These are phyloP conservation scores for Drosophila bocqueti DNA, from an alignment of 1,140 invertebrate species.

Conservation along the genomic window DNA sequence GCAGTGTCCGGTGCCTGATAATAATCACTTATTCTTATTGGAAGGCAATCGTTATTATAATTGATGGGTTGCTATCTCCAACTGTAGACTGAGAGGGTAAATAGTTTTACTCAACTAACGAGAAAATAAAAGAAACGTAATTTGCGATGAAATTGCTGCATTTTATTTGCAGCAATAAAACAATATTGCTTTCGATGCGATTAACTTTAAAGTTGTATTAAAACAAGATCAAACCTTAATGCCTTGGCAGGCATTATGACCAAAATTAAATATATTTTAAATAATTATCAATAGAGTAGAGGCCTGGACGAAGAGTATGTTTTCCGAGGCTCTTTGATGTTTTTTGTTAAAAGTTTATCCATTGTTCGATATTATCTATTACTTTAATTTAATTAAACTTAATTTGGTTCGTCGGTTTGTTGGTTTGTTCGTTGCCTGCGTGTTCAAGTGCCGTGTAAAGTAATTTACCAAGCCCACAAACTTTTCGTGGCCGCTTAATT, in stretches of 20 bases:
- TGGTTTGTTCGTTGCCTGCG: conserved; percentile 63
- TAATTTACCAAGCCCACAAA: conserved; percentile 65
- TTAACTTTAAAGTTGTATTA: neutral
- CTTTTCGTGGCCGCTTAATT: conserved; percentile 70
- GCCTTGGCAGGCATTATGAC: neutral
- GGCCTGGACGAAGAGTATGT: no score
- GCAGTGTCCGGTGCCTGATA: conserved; percentile 39
- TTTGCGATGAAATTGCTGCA: neutral
- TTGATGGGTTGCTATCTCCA: conserved; percentile 39
- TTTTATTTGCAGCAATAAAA: neutral
- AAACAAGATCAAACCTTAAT: neutral
- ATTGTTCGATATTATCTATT: conserved; percentile 20
- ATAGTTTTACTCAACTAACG: neutral
- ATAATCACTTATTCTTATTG: conserved; percentile 40
- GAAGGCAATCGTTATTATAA: conserved; percentile 52
- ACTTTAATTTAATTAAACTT: conserved; percentile 75
- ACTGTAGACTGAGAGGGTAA: neutral
- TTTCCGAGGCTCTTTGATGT: neutral
- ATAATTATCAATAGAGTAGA: neutral
- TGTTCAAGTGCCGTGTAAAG: conserved; percentile 81
- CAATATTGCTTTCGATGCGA: neutral
- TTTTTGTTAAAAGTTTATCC: conserved; percentile 1
- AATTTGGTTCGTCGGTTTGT: conserved; percentile 22
- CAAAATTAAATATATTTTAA: neutral
- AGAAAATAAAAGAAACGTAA: neutral